These are phyloP conservation scores for Ceratosolen fusciceps DNA, from an alignment of 1,140 invertebrate genomes.

Conservation along the genomic window DNA sequence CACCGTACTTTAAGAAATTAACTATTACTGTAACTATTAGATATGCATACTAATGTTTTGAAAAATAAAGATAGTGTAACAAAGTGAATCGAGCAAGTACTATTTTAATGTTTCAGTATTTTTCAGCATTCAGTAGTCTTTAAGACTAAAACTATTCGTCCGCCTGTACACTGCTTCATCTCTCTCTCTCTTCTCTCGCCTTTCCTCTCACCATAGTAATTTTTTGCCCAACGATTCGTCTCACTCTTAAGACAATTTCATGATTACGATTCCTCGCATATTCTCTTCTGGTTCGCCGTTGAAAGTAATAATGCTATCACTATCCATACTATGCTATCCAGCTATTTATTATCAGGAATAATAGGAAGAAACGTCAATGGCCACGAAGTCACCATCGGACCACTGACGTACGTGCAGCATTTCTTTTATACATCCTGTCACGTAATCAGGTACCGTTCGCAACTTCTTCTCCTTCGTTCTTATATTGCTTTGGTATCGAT, in stretches of 20 bases:
- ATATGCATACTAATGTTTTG: not conserved
- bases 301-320: conserved; percentile 18
- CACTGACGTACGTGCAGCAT: not conserved
- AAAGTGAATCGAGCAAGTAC: not conserved
- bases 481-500: too few relatives aligned
- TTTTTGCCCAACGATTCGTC: not conserved
- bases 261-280: not conserved
- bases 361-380: not conserved
- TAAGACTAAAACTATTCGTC: conserved; percentile 36
- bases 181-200: conserved; percentile 2
- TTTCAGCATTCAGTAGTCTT: conserved; percentile 28
- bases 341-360: conserved; percentile 10
- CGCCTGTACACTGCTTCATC: not conserved
- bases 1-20: too few relatives aligned
- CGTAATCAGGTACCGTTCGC: not conserved
- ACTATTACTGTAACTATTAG: too few relatives aligned
- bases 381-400: not conserved
- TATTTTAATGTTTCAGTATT: not conserved
- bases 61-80: not conserved
- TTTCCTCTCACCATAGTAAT: too few relatives aligned
- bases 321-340: too few relatives aligned
- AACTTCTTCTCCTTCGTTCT: too few relatives aligned
- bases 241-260: not conserved
- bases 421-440: not conserved
- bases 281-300: conserved; percentile 10